These are phyloP conservation scores for Trachythela sp. DNA, from an alignment of 64 coral and sea anemone species.

Conservation along the genomic window DNA sequence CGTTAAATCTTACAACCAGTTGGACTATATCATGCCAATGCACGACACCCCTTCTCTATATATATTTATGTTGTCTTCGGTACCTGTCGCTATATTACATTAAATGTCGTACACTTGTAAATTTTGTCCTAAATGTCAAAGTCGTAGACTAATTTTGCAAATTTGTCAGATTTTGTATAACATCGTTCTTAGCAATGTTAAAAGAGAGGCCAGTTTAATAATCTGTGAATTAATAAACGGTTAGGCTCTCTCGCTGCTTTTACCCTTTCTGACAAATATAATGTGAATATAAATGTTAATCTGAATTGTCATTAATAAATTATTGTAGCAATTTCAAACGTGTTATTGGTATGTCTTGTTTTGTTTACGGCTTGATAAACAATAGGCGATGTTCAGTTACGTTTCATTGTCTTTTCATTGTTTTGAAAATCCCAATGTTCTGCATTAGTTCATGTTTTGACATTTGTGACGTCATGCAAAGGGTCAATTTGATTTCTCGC, in stretches of 20 bases:
- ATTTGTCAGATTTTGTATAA: neutral
- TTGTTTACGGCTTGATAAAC: neutral
- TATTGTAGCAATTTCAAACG: neutral
- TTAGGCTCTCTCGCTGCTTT: neutral
- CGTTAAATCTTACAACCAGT: neutral
- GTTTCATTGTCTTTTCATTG: no score
- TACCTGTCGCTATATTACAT: neutral
- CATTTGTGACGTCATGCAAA: no score
- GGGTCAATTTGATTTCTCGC: no score
- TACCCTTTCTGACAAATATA: constrained; percentile 14
- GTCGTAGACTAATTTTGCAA: constrained; percentile 4
- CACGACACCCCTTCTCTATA: no score
- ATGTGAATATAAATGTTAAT: neutral
- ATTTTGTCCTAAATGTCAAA: neutral
- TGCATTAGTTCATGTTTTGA: no score
- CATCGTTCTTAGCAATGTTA: neutral
- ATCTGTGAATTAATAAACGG: neutral
- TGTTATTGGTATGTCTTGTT: neutral
- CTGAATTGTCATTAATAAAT: constrained; percentile 10
- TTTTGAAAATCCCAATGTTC: no score
- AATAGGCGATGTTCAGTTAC: no score
- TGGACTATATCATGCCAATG: neutral
- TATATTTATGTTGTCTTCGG: neutral
- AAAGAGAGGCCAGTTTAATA: neutral
- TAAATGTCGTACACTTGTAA: neutral